Evolutionary conservation across 1,140 invertebrate species (phyloP), one percentile per base, ranked within the genome.

Genomic region (Bombus superbus): DNA sequence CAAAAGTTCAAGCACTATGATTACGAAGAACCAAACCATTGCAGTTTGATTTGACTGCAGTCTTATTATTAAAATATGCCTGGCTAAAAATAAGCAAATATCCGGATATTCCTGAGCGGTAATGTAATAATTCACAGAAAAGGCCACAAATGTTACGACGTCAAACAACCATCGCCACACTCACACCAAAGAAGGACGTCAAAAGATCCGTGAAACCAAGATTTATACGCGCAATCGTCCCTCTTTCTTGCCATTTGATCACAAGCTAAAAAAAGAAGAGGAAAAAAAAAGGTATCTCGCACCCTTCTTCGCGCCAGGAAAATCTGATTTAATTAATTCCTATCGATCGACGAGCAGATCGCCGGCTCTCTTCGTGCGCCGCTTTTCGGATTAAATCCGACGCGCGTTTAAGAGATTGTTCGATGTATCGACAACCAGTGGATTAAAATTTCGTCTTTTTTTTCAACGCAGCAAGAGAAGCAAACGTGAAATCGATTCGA

Each of bases 251-350:
- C 3, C 10, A 62, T 62, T 62, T n/a, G 28, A 62, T 62, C 59
- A n/a, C 59, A 62, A 62, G 47, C 18, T 53, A 53, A 53, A 53
- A 35, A 47, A 40, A 32, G 25, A 35, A 18, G 13, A 66, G 10
- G n/a, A 10, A 10, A 18, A 32, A 32, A 77, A 18, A 47, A 9
- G 15, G 22, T 13, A 11, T 35, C 32, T 74, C 10, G 9, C 6
- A 0, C 66, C 38, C 11, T 73, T 71, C 28, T 47, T 78, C 53
- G 25, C 35, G 68, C 42, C 4, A 35, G 47, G 8, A 72, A 85
- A 80, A 85, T 80, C 76, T 53, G 76, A 80, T 85, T 80, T 80
- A 85, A 85, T 85, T 85, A 85, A 85, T 85, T 85, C 76, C 11
- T 40, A 73, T 72, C 83, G 76, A 85, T 79, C 83, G 76, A 47